A percentile compares a stretch with the other conserved stretches of the same genome.
phyloP scores from a whole-genome alignment of 1,140 invertebrate species.

The Pseudomyrmex concolor region DNA sequence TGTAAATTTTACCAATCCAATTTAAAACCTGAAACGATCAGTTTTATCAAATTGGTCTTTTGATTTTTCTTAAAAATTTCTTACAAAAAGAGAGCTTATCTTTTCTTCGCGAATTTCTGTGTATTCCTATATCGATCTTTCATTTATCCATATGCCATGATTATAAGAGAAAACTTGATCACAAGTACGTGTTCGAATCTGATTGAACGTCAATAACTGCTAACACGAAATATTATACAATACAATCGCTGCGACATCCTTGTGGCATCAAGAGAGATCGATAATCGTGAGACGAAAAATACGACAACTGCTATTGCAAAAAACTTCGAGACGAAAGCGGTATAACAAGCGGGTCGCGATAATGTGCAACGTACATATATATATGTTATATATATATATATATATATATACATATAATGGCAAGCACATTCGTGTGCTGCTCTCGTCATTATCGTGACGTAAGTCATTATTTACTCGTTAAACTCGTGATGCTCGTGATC shows the following conservation, averaged over 20 bases:
- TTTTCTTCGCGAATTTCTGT: background rate
- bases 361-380: conserved; percentile 1
- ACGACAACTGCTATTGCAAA: background rate
- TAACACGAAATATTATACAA: background rate
- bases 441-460: conserved; percentile 42
- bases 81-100: background rate
- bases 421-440: background rate
- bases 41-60: no score
- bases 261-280: background rate
- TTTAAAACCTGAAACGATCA: no score
- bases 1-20: no score
- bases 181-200: background rate
- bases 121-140: background rate
- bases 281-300: conserved; percentile 21
- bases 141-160: background rate
- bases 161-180: background rate
- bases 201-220: background rate
- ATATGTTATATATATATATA: no score
- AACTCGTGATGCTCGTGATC: conserved; percentile 3
- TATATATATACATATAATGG: no score
- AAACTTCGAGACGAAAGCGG: conserved; percentile 11
- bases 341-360: conserved; percentile 27
- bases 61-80: no score
- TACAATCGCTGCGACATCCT: background rate
- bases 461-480: conserved; percentile 57